Conservation (phyloP, 2,888 invertebrate genomes). For the Dryomyza anilis region DNA sequence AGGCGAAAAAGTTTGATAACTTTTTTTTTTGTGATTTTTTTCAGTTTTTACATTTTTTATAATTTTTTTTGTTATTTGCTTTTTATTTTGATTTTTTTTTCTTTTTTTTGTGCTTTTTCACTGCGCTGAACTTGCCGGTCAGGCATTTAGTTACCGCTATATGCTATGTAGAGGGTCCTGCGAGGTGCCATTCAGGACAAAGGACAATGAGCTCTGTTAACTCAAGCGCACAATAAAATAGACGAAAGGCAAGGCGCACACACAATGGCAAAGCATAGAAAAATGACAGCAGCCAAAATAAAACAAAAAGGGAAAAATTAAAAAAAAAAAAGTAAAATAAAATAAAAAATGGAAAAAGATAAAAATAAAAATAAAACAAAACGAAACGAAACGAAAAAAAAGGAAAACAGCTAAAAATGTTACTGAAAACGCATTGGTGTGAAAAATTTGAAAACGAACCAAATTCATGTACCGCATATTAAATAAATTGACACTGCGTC, state of each 20-base stretch:
- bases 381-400: background rate
- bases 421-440: slow-evolving; percentile 22
- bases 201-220: background rate
- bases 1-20: too few species aligned
- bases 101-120: too few species aligned
- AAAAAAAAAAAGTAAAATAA: background rate
- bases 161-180: too few species aligned
- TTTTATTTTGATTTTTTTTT: too few species aligned
- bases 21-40: background rate
- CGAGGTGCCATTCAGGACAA: too few species aligned
- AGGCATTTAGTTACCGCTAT: too few species aligned
- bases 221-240: too few species aligned
- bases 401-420: background rate
- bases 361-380: background rate
- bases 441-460: slow-evolving; percentile 28
- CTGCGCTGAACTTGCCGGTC: too few species aligned
- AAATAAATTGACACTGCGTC: slow-evolving; percentile 25
- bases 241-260: background rate
- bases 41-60: too few species aligned
- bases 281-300: too few species aligned
- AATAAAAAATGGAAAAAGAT: background rate
- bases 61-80: too few species aligned
- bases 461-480: slow-evolving; percentile 26
- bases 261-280: too few species aligned
- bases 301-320: background rate